Conservation (phyloP, 2,888 invertebrate genomes). For the Drosophila longiperda region DNA sequence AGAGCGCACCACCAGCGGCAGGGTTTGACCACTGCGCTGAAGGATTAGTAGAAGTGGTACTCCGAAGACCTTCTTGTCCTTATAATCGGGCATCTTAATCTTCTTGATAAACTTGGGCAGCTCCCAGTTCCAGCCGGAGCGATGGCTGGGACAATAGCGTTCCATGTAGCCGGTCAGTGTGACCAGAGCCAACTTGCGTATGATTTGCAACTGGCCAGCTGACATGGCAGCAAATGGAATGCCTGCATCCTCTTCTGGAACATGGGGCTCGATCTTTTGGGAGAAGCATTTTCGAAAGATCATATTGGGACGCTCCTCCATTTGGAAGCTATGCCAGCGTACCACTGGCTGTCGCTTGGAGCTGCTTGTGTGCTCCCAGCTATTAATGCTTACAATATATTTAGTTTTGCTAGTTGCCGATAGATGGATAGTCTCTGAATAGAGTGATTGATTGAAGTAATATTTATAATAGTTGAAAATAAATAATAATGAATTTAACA, state of each 20-base stretch:
- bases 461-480: background rate
- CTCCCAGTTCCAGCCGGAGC: constrained; percentile 97
- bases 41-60: constrained; percentile 93
- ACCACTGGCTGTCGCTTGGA: constrained; percentile 86
- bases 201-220: constrained; percentile 93
- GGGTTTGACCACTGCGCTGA: constrained; percentile 94
- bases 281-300: constrained; percentile 84
- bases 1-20: constrained; percentile 94
- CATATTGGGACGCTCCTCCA: constrained; percentile 85
- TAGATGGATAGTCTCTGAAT: background rate
- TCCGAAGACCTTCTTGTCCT: constrained; percentile 94
- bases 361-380: constrained; percentile 47
- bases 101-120: constrained; percentile 95
- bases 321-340: constrained; percentile 93
- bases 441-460: background rate
- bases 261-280: constrained; percentile 78
- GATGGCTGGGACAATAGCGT: constrained; percentile 93
- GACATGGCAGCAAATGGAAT: constrained; percentile 92
- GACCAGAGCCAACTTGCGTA: constrained; percentile 94
- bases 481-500: background rate
- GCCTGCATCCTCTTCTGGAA: constrained; percentile 82
- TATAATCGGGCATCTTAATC: constrained; percentile 95
- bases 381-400: background rate
- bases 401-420: background rate
- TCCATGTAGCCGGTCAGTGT: constrained; percentile 97